phyloP scores from a whole-genome alignment of 35 echinoderm and acorn worm genomes.

The Patiria miniata region DNA sequence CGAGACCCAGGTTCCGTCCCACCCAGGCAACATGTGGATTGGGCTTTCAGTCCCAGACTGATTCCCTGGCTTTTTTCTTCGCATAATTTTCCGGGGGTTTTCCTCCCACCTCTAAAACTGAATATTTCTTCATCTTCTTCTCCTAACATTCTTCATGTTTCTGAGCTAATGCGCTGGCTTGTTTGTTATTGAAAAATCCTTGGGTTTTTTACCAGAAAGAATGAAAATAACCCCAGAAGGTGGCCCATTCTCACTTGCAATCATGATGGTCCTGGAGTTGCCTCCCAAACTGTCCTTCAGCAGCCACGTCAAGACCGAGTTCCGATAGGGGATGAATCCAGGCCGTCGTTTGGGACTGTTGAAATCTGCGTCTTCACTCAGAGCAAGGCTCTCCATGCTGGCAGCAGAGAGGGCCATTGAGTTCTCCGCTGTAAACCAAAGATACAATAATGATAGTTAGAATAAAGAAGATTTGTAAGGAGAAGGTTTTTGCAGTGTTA shows the following conservation, averaged over 20 bases:
- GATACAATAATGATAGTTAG: neutral
- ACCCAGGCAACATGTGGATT: too few relatives aligned
- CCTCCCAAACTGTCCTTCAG: constrained; percentile 98
- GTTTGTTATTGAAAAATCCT: too few relatives aligned
- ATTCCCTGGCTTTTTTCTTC: too few relatives aligned
- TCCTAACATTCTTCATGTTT: too few relatives aligned
- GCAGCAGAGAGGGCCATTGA: constrained; percentile 68
- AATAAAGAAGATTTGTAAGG: neutral
- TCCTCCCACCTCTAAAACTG: too few relatives aligned
- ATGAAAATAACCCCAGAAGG: too few relatives aligned
- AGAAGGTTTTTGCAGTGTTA: neutral
- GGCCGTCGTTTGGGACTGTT: constrained; percentile 40
- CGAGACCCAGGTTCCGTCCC: too few relatives aligned
- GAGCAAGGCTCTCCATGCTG: constrained; percentile 79
- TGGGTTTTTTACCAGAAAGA: too few relatives aligned
- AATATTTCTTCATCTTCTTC: too few relatives aligned
- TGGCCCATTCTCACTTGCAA: constrained; percentile 85
- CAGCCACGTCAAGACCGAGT: constrained; percentile 95
- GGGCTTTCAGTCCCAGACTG: too few relatives aligned
- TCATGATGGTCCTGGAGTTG: constrained; percentile 97
- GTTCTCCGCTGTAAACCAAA: constrained; percentile 57
- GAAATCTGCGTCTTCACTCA: constrained; percentile 76
- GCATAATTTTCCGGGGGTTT: too few relatives aligned
- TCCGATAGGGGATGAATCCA: constrained; percentile 88
- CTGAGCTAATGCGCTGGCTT: too few relatives aligned